These are phyloP conservation scores for Pseudomyrmex gracilis DNA, from an alignment of 1,140 invertebrate genomes.

Conservation along the genomic window DNA sequence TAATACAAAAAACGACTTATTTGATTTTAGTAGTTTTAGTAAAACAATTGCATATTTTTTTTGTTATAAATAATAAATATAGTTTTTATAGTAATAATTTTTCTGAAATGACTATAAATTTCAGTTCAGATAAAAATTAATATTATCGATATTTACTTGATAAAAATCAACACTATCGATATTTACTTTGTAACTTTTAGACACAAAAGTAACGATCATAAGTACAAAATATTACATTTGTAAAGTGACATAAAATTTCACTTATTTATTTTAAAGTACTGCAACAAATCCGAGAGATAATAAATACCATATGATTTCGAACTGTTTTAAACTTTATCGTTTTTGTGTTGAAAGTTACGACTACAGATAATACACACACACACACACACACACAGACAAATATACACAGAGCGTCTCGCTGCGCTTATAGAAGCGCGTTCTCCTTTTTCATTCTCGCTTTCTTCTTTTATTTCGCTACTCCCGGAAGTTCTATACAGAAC, in stretches of 20 bases:
- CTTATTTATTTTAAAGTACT: slow-evolving; percentile 22
- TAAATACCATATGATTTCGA: slow-evolving; percentile 38
- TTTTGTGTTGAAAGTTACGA: slow-evolving; percentile 51
- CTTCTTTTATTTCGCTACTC: slow-evolving; percentile 65
- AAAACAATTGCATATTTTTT: no score
- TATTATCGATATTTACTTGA: no score
- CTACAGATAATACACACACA: slow-evolving; percentile 48
- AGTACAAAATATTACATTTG: background rate
- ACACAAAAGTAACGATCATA: no score
- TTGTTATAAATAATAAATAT: no score
- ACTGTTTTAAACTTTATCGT: slow-evolving; percentile 34
- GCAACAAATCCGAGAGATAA: background rate
- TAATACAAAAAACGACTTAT: no score
- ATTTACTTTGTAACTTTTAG: no score
- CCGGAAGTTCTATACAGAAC: slow-evolving; percentile 55
- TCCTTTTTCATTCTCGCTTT: slow-evolving; percentile 59
- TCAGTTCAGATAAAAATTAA: no score
- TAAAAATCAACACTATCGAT: no score
- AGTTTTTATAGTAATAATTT: no score
- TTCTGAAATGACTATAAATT: no score
- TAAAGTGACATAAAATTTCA: background rate
- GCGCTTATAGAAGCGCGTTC: slow-evolving; percentile 63
- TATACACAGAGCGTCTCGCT: slow-evolving; percentile 57
- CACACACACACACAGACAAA: no score
- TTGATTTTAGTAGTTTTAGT: no score